Conservation (phyloP, 2,113 vertebrate genomes). For the Mormoops blainvillei region DNA sequence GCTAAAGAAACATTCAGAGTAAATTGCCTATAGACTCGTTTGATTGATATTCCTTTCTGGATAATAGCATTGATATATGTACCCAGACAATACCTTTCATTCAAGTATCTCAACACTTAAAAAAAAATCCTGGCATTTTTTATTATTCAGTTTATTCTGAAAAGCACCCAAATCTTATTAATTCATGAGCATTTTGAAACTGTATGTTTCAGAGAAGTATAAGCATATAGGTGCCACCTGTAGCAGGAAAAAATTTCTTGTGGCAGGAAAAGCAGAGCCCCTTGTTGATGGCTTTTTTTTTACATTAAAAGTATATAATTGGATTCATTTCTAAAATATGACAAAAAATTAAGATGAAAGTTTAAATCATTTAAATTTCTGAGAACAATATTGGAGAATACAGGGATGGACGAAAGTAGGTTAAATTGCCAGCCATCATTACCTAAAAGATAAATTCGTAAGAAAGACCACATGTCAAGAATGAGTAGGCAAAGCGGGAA, state of each 20-base stretch:
- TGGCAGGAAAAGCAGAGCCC: background rate
- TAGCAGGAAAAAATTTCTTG: background rate
- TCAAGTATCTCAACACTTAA: background rate
- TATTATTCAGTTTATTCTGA: background rate
- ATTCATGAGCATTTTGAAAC: background rate
- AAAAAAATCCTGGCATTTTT: background rate
- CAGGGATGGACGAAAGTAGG: background rate
- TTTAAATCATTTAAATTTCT: background rate
- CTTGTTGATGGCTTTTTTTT: background rate
- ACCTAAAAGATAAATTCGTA: background rate
- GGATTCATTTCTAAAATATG: background rate
- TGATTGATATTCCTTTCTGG: conserved; percentile 20
- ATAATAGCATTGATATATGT: background rate
- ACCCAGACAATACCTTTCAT: background rate
- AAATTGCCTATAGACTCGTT: conserved; percentile 49
- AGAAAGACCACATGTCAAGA: background rate
- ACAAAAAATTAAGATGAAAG: background rate
- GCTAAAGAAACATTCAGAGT: conserved; percentile 61
- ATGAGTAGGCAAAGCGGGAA: background rate
- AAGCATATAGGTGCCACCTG: background rate
- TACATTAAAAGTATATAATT: background rate
- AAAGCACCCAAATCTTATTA: conserved; percentile 8
- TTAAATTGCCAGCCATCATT: background rate
- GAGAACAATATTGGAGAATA: background rate
- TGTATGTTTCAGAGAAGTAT: background rate